Base-by-base conservation (phyloP, 2,888 invertebrate genomes). In the Serrognathus titanus region DNA sequence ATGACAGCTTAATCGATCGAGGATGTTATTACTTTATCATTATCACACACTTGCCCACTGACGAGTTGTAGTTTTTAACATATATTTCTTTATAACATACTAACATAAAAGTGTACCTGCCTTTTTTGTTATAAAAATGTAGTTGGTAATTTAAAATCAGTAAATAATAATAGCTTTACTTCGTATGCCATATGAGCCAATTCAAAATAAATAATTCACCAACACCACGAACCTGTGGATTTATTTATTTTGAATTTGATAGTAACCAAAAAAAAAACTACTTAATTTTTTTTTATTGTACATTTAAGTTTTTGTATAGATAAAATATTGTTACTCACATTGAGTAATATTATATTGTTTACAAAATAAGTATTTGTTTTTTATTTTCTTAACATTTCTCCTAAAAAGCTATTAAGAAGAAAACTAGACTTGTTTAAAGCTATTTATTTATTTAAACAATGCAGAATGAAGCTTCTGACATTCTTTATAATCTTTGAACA, bases 301-400 rank as follows among this genome's bases (percentile, higher is more conserved):
- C 10, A 51, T 59, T 57, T 53, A 51, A 50, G 38, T 45, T 40
- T 57, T 52, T 49, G 52, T 49, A 49, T 57, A 51, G 46, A 48
- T 48, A 46, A 41, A 53, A 37, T 49, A 45, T 16, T 56, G 47
- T 63, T 58, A 51, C 63, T 61, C 61, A 61, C 53, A 63, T 63
- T 63, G 61, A 62, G 61, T 51, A 57, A 54, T 53, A 53, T 48
- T 51, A 37, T 9, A 13, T 40, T 40, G 12, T 40, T n/a, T 40
- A 40, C 24, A 31, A 31, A 31, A 31, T 31, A 31, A 31, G 4
- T 7, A 31, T 31, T 3, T 31, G 24, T 31, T 31, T 16, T 16
- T 31, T 31, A 31, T 31, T 31, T 31, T 24, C 24, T 24, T 24
- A 4, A 5, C 24, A 31, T 31, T 31, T 31, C 24, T 31, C 6